Base-by-base conservation (phyloP, 2,113 vertebrate species). In the Todiramphus chloris region DNA sequence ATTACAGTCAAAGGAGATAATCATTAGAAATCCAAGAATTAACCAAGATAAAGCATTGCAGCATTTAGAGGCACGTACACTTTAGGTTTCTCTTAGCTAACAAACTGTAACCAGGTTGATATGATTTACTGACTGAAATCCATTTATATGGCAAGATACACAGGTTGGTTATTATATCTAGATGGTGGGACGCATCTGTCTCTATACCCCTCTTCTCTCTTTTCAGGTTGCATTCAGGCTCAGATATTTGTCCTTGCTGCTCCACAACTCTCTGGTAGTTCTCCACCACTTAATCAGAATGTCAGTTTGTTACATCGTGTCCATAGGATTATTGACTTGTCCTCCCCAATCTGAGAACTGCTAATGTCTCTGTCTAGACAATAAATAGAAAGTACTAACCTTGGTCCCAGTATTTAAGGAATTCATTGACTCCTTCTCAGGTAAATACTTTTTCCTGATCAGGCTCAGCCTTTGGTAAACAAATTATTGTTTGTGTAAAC, bases 121-220 rank as follows among this genome's bases (percentile, higher is more conserved):
- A 66, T 30, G 20, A 81, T 83, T 93, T 87, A 39, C 23, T 74
- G 60, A 5, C n/a, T 81, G 81, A 87, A 95, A 89, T 81, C 17
- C 14, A 27, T 53, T 87, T 78, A 15, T 16, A 81, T 50, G 37
- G 30, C 13, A 81, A 58, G 35, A 70, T 56, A 10, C 19, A 60
- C 13, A 37, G 44, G 23, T 10, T 77, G 27, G 20, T 39, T 74
- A 62, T 41, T 66, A 30, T 50, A 87, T 89, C 50, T n/a, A 9
- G 23, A 39, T 12, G 25, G 33, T 0, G 1, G 20, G 27, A 53
- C 48, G 17, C 64, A 53, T 53, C n/a, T 59, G 9, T 66, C n/a
- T 74, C 44, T 81, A 2, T 66, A 58, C 0, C 2, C 10, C 10
- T 24, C 17, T 39, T 77, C 60, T 28, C 35, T 70, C 60, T 77